A percentile compares a stretch with the other conserved stretches of the same genome.
Conservation (phyloP, 2,113 vertebrate species). For the Corythaeola cristata region DNA sequence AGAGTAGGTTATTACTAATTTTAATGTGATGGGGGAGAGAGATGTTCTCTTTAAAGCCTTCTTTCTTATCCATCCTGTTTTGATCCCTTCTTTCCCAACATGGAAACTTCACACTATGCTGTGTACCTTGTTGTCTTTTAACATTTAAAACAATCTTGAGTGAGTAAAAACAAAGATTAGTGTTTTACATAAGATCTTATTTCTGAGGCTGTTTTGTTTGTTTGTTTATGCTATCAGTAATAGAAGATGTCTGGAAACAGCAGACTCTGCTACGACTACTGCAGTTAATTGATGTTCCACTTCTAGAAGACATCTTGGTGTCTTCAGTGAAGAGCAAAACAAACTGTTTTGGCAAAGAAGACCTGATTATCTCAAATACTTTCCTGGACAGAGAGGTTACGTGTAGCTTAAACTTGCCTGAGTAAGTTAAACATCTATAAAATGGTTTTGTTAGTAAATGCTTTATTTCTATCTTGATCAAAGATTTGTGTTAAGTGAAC, state of each 20-base stretch:
- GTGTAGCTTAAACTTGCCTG: constrained; percentile 73
- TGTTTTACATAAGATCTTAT: neutral
- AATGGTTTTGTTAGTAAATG: neutral
- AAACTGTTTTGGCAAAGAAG: constrained; percentile 66
- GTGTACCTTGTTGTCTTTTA: neutral
- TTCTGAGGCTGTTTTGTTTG: neutral
- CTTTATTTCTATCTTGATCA: neutral
- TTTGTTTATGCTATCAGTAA: constrained; percentile 64
- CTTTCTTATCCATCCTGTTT: neutral
- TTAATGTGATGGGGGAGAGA: neutral
- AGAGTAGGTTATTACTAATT: neutral
- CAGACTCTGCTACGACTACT: constrained; percentile 83
- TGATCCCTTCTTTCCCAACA: neutral
- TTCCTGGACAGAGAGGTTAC: constrained; percentile 83
- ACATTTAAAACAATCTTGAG: neutral
- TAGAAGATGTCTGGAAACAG: constrained; percentile 85
- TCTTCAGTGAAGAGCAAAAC: constrained; percentile 72
- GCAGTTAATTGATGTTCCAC: constrained; percentile 82
- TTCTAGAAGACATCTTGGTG: constrained; percentile 82
- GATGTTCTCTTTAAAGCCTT: neutral
- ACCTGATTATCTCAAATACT: constrained; percentile 85
- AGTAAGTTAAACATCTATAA: constrained; percentile 71
- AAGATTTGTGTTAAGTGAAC: neutral
- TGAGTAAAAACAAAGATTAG: neutral
- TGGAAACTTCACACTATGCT: neutral